Percentiles rank a stretch among this genome's conserved stretches.
These are phyloP conservation scores for Zelleria hepariella DNA, from an alignment of 2,888 invertebrate genomes.

Conservation along the genomic window DNA sequence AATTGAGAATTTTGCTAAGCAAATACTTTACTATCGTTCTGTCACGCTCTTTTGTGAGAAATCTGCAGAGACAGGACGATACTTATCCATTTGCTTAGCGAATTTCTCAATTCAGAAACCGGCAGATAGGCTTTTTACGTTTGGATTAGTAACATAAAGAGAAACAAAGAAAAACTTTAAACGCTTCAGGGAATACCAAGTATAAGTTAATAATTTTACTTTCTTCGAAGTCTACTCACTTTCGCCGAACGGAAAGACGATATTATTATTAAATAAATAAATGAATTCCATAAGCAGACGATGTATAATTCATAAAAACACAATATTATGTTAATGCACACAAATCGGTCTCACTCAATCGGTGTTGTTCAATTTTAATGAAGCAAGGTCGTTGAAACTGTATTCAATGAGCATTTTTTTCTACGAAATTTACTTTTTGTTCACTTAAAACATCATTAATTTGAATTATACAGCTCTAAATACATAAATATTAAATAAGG, in stretches of 20 bases:
- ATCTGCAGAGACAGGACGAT: too few species aligned
- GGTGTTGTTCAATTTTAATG: slow-evolving; percentile 36
- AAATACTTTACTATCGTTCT: too few species aligned
- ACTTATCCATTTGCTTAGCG: too few species aligned
- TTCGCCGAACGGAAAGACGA: not conserved
- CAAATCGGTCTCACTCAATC: not conserved
- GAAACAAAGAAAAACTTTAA: too few species aligned
- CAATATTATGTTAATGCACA: not conserved
- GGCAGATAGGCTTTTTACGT: too few species aligned
- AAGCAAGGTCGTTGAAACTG: slow-evolving; percentile 61
- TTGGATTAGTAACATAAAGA: too few species aligned
- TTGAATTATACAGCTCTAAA: too few species aligned
- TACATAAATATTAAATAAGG: too few species aligned
- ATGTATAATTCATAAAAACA: slow-evolving; percentile 1
- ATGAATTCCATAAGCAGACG: not conserved
- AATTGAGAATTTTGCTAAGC: too few species aligned
- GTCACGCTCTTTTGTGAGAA: too few species aligned
- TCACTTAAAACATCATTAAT: not conserved
- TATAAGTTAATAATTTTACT: not conserved
- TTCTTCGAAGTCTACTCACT: not conserved
- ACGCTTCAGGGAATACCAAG: too few species aligned
- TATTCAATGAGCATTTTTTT: slow-evolving; percentile 5
- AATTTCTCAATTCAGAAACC: too few species aligned
- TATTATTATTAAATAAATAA: not conserved
- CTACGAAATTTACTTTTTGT: not conserved